Base-by-base conservation (phyloP, 2,888 invertebrate genomes). In the Shargacucullia verbasci region DNA sequence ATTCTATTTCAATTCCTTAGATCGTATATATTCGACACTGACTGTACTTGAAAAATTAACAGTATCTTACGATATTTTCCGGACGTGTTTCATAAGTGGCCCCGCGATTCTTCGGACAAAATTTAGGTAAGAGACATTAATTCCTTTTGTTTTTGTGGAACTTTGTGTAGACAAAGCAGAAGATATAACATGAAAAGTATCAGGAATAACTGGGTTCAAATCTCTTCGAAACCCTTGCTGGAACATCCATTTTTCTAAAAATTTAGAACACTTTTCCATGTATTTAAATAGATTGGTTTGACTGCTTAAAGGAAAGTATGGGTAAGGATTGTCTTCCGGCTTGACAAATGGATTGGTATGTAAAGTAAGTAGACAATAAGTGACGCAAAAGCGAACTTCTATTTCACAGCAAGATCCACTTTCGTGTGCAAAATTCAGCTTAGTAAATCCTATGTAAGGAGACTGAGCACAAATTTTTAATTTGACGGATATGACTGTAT, bases 231-330 rank as follows among this genome's bases (percentile, higher is more conserved):
- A 94, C 8, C 94, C 94, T 88, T 94, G 93, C 52, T 87, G 87
- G 62, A 88, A 93, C 90, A 94, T 87, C 94, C 94, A 94, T 67
- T 86, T 91, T 69, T 93, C 92, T 39, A 94, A 76, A 79, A 94
- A 94, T 31, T 59, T 61, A 12, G 77, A 76, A 63, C 89, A 86
- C 0, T 40, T 74, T 64, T 86, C 85, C 82, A 92, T 81, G 61
- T 93, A 92, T 13, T 87, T 75, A 66, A 83, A 84, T 13, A 91
- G 74, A 33, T 84, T 70, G 2, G 27, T 60, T 78, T 92, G 86
- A n/a, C 67, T 73, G 13, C 59, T 71, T 34, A 83, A 54, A 14
- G 94, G 93, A 79, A 80, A 94, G 64, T 84, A 92, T 0, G 94
- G 92, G 63, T 88, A 93, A 8, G 93, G 90, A 57, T 90, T 90